These are phyloP conservation scores for Danionella dracula DNA, from an alignment of 2,797 vertebrate genomes.

Conservation along the genomic window DNA sequence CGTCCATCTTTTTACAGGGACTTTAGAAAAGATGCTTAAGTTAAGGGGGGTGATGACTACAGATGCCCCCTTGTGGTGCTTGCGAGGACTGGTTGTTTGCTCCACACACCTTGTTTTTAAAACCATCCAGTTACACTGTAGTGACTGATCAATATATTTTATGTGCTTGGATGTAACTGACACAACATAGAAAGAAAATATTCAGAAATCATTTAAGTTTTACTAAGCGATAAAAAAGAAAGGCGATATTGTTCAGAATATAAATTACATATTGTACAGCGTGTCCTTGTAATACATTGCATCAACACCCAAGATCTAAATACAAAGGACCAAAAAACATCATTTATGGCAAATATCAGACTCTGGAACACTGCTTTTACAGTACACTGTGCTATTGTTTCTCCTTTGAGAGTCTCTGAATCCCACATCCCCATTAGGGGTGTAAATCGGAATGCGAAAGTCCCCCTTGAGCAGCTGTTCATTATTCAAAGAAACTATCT, in stretches of 20 bases:
- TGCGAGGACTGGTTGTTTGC: neutral
- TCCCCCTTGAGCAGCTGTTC: constrained; percentile 96
- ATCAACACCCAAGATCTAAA: constrained; percentile 39
- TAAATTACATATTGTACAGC: constrained; percentile 88
- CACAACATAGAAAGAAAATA: constrained; percentile 83
- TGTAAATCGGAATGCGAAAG: constrained; percentile 92
- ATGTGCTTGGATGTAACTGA: constrained; percentile 59
- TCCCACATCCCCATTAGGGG: constrained; percentile 86
- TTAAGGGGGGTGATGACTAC: constrained; percentile 17
- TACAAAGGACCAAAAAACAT: constrained; percentile 66
- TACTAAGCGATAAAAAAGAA: constrained; percentile 85
- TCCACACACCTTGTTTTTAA: neutral
- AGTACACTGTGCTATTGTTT: constrained; percentile 87
- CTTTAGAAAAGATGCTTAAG: constrained; percentile 1
- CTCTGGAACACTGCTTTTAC: constrained; percentile 84
- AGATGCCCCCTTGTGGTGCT: constrained; percentile 31
- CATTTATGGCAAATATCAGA: constrained; percentile 85
- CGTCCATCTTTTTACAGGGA: neutral
- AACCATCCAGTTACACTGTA: neutral
- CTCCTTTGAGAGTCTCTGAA: constrained; percentile 85
- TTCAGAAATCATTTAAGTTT: constrained; percentile 83
- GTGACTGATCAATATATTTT: constrained; percentile 1
- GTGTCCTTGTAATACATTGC: constrained; percentile 57
- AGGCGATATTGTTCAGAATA: constrained; percentile 84
- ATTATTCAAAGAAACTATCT: constrained; percentile 96